phyloP scores from a whole-genome alignment of 64 coral and sea anemone genomes.

The Stylophora pistillata region DNA sequence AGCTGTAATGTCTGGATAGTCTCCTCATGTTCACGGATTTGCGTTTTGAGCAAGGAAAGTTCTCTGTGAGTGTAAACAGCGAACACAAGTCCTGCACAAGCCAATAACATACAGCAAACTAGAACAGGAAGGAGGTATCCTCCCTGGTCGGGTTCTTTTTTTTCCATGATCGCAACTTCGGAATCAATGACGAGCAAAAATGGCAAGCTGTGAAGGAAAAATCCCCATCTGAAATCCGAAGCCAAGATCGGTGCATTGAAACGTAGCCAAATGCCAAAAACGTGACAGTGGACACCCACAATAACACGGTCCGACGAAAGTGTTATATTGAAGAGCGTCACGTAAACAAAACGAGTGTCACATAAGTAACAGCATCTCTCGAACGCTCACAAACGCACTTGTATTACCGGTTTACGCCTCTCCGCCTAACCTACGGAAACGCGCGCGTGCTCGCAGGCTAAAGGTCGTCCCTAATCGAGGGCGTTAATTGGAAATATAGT shows the following conservation, averaged over 20 bases:
- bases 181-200: too few species aligned
- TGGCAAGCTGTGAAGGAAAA: not conserved
- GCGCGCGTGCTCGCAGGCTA: too few species aligned
- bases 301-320: too few species aligned
- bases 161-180: not conserved
- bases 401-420: too few species aligned
- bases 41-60: constrained; percentile 13
- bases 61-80: constrained; percentile 31
- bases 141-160: not conserved
- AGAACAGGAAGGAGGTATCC: not conserved
- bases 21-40: constrained; percentile 10
- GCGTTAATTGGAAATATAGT: too few species aligned
- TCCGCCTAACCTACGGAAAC: too few species aligned
- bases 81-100: constrained; percentile 3
- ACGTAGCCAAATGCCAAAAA: not conserved
- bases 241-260: not conserved
- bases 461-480: too few species aligned
- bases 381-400: too few species aligned
- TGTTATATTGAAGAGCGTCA: too few species aligned
- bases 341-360: too few species aligned
- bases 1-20: constrained; percentile 3
- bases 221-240: not conserved
- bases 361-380: too few species aligned
- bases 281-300: not conserved
- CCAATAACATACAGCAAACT: constrained; percentile 10